Evolutionary conservation across 1,140 invertebrate species (phyloP).

Genomic region (Drosophila melanogaster): Release_6_plus_ISO1_MT NT_037436.4:1403501-1404000

Average conservation of each 20-base stretch:
- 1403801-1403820: slow-evolving; percentile 11
- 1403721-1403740: slow-evolving; percentile 60
- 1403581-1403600: neutral
- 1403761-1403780: slow-evolving; percentile 41
- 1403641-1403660: slow-evolving; percentile 45
- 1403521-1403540: slow-evolving; percentile 65
- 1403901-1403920: neutral
- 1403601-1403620: slow-evolving; percentile 63
- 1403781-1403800: slow-evolving; percentile 58
- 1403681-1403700: slow-evolving; percentile 61
- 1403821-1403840: slow-evolving; percentile 45
- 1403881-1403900: neutral
- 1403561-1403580: too few relatives aligned
- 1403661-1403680: slow-evolving; percentile 41
- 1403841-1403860: slow-evolving; percentile 60
- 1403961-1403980: neutral
- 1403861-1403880: slow-evolving; percentile 62
- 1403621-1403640: slow-evolving; percentile 39
- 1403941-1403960: neutral
- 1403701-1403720: slow-evolving; percentile 35
- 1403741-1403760: slow-evolving; percentile 75
- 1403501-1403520: slow-evolving; percentile 37
- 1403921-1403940: neutral
- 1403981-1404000: neutral
- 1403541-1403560: slow-evolving; percentile 34